Percentiles rank a stretch among this genome's conserved stretches.
These are phyloP conservation scores for Sebastiscus albofasciatus DNA, from an alignment of 2,797 vertebrate species.

Conservation along the genomic window DNA sequence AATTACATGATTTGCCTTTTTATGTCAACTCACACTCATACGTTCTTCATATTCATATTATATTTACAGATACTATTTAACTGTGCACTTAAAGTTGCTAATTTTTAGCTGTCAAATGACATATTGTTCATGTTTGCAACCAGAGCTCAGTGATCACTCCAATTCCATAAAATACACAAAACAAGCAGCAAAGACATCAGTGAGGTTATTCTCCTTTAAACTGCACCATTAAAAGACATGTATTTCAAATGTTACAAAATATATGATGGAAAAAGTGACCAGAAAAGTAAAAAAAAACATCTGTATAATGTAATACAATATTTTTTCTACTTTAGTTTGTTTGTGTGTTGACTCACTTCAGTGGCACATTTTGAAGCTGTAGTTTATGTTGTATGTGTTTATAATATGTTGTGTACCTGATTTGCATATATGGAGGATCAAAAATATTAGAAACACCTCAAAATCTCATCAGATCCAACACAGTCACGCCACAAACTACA, in stretches of 20 bases:
- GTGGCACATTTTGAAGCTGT: not conserved
- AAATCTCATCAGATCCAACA: not conserved
- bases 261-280: not conserved
- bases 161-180: not conserved
- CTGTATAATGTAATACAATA: not conserved
- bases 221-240: not conserved
- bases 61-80: not conserved
- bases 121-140: not conserved
- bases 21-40: not conserved
- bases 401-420: not conserved
- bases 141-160: not conserved
- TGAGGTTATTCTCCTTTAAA: not conserved
- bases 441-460: not conserved
- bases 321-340: not conserved
- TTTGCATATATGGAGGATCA: not conserved
- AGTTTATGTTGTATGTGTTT: not conserved
- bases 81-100: not conserved
- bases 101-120: not conserved
- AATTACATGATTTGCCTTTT: slow-evolving; percentile 10
- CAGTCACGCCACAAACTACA: not conserved
- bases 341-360: not conserved
- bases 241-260: not conserved
- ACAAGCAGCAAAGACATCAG: not conserved
- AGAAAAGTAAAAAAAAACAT: not conserved
- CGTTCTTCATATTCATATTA: not conserved